phyloP scores from a whole-genome alignment of 2,797 vertebrate genomes.

The Poecilia velifera region DNA sequence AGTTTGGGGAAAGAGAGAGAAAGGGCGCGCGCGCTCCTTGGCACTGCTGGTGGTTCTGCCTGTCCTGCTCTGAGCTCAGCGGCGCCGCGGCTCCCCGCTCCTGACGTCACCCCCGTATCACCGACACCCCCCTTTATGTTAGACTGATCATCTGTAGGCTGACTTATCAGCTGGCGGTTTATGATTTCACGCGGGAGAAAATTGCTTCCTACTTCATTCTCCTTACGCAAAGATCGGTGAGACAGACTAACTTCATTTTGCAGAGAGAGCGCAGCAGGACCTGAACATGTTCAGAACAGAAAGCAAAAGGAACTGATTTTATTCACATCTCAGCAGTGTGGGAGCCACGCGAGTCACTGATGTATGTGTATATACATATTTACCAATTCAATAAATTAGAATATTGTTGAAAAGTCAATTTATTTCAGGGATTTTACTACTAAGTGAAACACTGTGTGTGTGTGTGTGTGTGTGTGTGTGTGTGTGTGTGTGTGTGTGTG shows the following conservation, averaged over 20 bases:
- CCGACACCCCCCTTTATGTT: conserved; percentile 8
- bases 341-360: too few relatives aligned
- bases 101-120: conserved; percentile 70
- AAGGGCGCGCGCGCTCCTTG: conserved; percentile 31
- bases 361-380: too few relatives aligned
- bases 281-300: not conserved
- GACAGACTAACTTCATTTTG: not conserved
- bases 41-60: conserved; percentile 40
- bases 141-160: not conserved
- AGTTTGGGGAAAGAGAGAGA: conserved; percentile 27
- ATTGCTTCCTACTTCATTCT: not conserved
- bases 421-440: too few relatives aligned
- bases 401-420: too few relatives aligned
- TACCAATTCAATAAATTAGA: too few relatives aligned
- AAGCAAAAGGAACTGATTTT: not conserved
- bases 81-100: conserved; percentile 37
- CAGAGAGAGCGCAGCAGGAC: not conserved
- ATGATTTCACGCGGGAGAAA: not conserved
- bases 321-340: not conserved
- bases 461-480: too few relatives aligned
- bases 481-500: too few relatives aligned
- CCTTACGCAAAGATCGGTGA: not conserved
- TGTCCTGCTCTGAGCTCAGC: conserved; percentile 25
- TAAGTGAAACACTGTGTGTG: too few relatives aligned
- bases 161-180: not conserved